Conservation (phyloP, 92 coral and sea anemone species). For the Palythoa grandis region DNA sequence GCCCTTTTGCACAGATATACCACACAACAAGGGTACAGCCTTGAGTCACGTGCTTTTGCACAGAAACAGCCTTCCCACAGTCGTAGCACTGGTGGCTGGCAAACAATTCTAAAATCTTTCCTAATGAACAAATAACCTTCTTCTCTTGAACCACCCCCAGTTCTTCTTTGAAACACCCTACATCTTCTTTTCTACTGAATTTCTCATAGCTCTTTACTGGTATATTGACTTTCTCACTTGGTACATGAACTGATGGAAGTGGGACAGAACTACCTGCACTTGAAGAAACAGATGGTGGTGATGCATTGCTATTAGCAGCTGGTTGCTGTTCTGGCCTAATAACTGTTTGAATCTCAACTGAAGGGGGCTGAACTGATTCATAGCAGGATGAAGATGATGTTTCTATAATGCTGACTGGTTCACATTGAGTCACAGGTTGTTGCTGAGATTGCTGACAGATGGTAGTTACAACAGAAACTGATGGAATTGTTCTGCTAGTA, state of each 20-base stretch:
- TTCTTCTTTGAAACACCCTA: conserved; percentile 4
- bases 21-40: neutral
- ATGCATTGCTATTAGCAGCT: no score
- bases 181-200: neutral
- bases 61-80: neutral
- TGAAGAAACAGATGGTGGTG: neutral
- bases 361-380: no score
- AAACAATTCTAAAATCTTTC: neutral
- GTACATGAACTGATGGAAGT: neutral
- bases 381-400: no score
- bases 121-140: neutral
- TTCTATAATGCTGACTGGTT: no score
- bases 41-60: neutral
- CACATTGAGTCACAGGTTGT: no score
- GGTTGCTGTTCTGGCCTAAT: no score
- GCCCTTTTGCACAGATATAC: neutral
- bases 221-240: neutral
- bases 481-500: no score
- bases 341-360: no score
- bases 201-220: neutral
- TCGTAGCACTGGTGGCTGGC: neutral
- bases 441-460: no score
- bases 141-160: neutral
- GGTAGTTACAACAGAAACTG: no score
- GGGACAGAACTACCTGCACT: neutral